Base-by-base conservation (phyloP, 2,113 vertebrate genomes). In the Aptenodytes forsteri region DNA sequence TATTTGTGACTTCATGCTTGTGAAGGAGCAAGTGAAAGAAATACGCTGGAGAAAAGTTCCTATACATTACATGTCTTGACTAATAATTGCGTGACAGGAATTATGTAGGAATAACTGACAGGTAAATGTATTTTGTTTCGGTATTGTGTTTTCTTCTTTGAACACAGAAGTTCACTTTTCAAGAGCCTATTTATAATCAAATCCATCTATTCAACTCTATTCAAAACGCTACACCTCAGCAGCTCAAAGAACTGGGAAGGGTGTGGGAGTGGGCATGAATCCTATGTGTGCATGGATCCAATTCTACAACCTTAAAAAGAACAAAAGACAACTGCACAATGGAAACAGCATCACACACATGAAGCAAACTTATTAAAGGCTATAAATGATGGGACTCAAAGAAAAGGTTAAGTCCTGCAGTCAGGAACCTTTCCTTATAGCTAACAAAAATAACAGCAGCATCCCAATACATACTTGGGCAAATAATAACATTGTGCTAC, bases 91-190 rank as follows among this genome's bases (percentile, higher is more conserved):
- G 6, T 93, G 65, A 93, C 90, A 96, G 50, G 54, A 97, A 88
- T 93, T 93, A 96, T 64, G 62, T 32, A 95, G 85, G 66, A 97
- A 96, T 87, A 94, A 94, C 65, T 94, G 93, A 94, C 87, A 96
- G 72, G 64, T 88, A 96, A 87, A 95, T 77, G 67, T 81, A 89
- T 73, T 96, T 96, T 96, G 89, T 96, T 97, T 95, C 83, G 7
- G 36, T 83, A 52, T 89, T 89, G 29, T 95, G 83, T 93, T 96
- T 96, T 93, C 81, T 83, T 97, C 69, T 93, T 67, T 87, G 47
- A 96, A 95, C 72, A 92, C 49, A 81, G 29, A 97, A 96, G 79
- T 92, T 97, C 83, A 92, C 73, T 95, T 96, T 97, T 90, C 82
- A 94, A 87, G 70, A 81, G 89, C 59, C 85, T 92, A 93, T 95